Percentiles rank a stretch among this genome's conserved stretches.
These are phyloP conservation scores for Channa maculata DNA, from an alignment of 2,113 vertebrate species.

Conservation along the genomic window DNA sequence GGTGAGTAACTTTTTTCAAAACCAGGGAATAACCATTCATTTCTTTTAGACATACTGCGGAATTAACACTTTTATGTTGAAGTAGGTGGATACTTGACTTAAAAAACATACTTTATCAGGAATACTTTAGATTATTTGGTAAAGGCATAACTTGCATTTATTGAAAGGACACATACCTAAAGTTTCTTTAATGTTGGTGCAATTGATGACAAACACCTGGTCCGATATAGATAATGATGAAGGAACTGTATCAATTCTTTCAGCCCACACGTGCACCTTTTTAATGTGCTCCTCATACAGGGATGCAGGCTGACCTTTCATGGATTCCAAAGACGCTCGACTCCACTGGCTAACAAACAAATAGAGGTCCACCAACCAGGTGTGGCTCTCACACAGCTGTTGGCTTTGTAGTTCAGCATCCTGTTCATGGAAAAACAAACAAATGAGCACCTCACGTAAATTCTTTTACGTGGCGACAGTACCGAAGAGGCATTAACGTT, in stretches of 20 bases:
- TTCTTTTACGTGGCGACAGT: background rate
- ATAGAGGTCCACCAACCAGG: constrained; percentile 79
- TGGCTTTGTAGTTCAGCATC: constrained; percentile 75
- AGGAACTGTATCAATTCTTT: constrained; percentile 58
- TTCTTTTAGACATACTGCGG: too few species aligned
- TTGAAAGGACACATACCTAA: constrained; percentile 70
- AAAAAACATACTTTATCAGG: too few species aligned
- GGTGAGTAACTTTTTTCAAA: too few species aligned
- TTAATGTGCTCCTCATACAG: constrained; percentile 74
- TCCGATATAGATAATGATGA: constrained; percentile 73
- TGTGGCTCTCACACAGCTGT: constrained; percentile 70
- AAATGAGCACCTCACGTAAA: background rate
- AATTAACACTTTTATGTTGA: too few species aligned
- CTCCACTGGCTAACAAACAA: constrained; percentile 78
- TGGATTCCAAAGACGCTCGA: constrained; percentile 65
- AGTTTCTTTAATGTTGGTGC: constrained; percentile 60
- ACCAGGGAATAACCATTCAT: too few species aligned
- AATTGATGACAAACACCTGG: constrained; percentile 80
- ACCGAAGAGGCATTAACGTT: too few species aligned
- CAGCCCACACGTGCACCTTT: constrained; percentile 74
- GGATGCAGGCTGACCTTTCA: constrained; percentile 69
- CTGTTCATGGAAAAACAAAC: constrained; percentile 61
- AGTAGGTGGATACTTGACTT: too few species aligned
- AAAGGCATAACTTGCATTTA: too few species aligned
- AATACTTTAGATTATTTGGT: too few species aligned